phyloP scores from a whole-genome alignment of 2,797 vertebrate species.

The Menidia menidia region DNA sequence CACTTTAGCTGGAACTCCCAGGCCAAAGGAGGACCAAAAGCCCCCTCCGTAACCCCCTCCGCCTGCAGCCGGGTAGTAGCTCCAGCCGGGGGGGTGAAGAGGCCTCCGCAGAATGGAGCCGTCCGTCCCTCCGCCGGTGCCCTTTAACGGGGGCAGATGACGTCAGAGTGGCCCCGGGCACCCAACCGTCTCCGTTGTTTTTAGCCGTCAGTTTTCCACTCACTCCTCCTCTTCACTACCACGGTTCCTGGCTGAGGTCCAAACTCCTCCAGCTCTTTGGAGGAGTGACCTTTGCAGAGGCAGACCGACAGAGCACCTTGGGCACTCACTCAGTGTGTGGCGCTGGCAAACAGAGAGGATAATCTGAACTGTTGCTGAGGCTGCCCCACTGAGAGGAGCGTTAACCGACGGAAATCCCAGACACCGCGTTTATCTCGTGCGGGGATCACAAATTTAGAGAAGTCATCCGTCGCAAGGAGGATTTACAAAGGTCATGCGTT shows the following conservation, averaged over 20 bases:
- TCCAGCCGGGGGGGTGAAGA: slow-evolving; percentile 47
- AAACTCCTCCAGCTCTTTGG: slow-evolving; percentile 68
- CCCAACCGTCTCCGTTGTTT: slow-evolving; percentile 59
- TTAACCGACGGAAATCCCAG: slow-evolving; percentile 31
- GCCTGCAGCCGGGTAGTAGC: not conserved
- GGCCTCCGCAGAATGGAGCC: slow-evolving; percentile 30
- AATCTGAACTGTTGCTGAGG: slow-evolving; percentile 40
- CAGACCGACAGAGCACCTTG: slow-evolving; percentile 52
- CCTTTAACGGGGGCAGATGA: slow-evolving; percentile 55
- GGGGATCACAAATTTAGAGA: slow-evolving; percentile 20
- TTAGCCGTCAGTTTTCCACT: slow-evolving; percentile 58
- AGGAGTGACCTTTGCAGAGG: slow-evolving; percentile 73
- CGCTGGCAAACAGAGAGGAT: slow-evolving; percentile 36
- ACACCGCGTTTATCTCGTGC: slow-evolving; percentile 20
- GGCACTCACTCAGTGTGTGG: slow-evolving; percentile 44
- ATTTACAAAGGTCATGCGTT: slow-evolving; percentile 1
- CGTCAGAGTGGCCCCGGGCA: slow-evolving; percentile 44
- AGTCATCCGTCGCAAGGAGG: slow-evolving; percentile 6
- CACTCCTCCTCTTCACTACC: slow-evolving; percentile 4
- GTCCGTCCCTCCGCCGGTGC: slow-evolving; percentile 44
- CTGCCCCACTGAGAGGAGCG: slow-evolving; percentile 20
- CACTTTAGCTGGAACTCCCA: not conserved
- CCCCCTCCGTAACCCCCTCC: slow-evolving; percentile 7
- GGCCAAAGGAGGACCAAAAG: slow-evolving; percentile 7
- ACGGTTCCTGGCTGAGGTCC: slow-evolving; percentile 59